Evolutionary conservation across 92 coral and sea anemone species (phyloP).

Genomic region (Paragorgia papillata): DNA sequence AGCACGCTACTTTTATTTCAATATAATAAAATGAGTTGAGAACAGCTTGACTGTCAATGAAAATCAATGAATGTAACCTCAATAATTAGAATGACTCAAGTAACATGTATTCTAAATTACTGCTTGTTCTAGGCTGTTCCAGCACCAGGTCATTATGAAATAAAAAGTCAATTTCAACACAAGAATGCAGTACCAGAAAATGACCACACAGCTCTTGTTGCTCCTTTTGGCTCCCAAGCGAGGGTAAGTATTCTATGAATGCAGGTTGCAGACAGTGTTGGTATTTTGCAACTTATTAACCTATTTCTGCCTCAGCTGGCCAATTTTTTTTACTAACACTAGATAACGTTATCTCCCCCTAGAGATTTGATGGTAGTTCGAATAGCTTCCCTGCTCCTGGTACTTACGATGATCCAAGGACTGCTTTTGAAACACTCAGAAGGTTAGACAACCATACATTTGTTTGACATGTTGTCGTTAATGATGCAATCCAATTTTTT

Average conservation of each 20-base stretch:
- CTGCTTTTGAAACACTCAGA: constrained; percentile 84
- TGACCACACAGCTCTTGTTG: constrained; percentile 76
- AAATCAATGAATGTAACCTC: no score
- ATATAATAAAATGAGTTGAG: no score
- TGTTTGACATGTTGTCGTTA: not conserved
- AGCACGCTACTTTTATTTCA: no score
- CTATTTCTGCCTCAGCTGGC: no score
- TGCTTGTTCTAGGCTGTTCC: constrained; percentile 82
- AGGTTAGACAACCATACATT: constrained; percentile 59
- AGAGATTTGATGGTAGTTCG: constrained; percentile 72
- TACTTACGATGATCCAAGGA: constrained; percentile 87
- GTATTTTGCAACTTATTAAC: no score
- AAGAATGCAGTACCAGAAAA: constrained; percentile 42
- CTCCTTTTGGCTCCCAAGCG: constrained; percentile 96
- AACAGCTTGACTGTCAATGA: no score
- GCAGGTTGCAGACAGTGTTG: no score
- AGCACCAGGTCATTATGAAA: constrained; percentile 95
- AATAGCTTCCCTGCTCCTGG: constrained; percentile 89
- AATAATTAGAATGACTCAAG: no score
- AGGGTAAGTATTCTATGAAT: constrained; percentile 80
- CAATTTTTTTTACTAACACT: not conserved
- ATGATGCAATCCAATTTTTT: not conserved
- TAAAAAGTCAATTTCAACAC: constrained; percentile 81
- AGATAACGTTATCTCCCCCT: no score
- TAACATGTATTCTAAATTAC: no score